A percentile compares a stretch with the other conserved stretches of the same genome.
Conservation (phyloP, 2,888 invertebrate genomes). For the Strigamia transsilvanica region DNA sequence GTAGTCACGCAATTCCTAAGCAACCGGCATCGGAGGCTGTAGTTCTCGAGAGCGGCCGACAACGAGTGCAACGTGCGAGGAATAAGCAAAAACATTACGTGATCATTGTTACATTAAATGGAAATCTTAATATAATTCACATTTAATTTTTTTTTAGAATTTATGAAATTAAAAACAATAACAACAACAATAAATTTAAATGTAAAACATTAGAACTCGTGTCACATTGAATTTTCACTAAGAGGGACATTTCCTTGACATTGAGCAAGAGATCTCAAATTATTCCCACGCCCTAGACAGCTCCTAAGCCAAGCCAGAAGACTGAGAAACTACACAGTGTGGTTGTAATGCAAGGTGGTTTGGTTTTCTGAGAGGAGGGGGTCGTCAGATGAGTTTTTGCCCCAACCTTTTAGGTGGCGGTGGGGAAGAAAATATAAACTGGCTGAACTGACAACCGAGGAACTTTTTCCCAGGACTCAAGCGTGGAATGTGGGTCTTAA, state of each 20-base stretch:
- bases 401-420: constrained; percentile 25
- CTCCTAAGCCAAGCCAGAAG: not conserved
- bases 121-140: not conserved
- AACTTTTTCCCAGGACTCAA: constrained; percentile 6
- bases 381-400: constrained; percentile 21
- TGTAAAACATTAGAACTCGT: not conserved
- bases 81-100: not conserved
- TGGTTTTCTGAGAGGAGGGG: constrained; percentile 20
- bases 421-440: constrained; percentile 26
- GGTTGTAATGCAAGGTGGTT: not conserved
- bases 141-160: not conserved
- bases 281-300: constrained; percentile 6
- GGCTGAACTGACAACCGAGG: constrained; percentile 5
- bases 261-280: not conserved
- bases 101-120: constrained; percentile 18
- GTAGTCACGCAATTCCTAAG: constrained; percentile 23
- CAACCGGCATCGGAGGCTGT: constrained; percentile 13
- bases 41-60: not conserved
- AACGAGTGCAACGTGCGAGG: not conserved
- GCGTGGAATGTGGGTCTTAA: constrained; percentile 14
- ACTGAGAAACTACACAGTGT: not conserved
- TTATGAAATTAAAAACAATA: too few species aligned
- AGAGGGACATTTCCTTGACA: constrained; percentile 13
- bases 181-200: too few species aligned
- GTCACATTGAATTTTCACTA: not conserved